Evolutionary conservation across 1,140 invertebrate genomes (phyloP).

Genomic region (Papilio glaucus): DNA sequence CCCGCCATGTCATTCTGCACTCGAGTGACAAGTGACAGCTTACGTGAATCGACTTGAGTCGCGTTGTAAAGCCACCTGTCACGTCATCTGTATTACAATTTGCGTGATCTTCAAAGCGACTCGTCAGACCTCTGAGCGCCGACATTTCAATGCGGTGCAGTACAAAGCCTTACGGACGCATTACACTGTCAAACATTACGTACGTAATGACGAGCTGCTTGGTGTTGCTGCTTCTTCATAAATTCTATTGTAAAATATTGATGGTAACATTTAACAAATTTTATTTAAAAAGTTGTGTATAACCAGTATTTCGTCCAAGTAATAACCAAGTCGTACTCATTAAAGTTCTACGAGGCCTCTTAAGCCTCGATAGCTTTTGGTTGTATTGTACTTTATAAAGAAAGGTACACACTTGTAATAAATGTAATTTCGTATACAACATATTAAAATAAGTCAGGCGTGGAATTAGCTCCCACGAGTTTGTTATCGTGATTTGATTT

Average conservation of each 20-base stretch:
- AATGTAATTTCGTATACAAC: neutral
- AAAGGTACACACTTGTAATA: neutral
- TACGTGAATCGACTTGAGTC: neutral
- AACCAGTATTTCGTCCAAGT: too few species aligned
- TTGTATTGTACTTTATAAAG: neutral
- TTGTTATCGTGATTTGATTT: too few species aligned
- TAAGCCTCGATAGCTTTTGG: neutral
- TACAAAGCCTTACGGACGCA: neutral
- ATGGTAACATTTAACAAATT: neutral
- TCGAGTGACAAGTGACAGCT: slow-evolving; percentile 2
- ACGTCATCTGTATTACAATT: neutral
- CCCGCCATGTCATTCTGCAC: neutral
- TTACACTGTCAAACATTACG: neutral
- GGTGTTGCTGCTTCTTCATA: neutral
- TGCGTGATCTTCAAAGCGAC: neutral
- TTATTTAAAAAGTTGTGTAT: neutral
- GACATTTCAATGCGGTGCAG: neutral
- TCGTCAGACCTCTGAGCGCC: neutral
- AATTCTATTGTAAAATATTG: neutral
- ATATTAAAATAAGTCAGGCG: neutral
- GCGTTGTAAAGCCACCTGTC: neutral
- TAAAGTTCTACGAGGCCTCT: neutral
- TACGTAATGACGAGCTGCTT: neutral
- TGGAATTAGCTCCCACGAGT: neutral
- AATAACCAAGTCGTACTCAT: neutral